phyloP scores from a whole-genome alignment of 1,140 invertebrate genomes.

The Whitmania pigra region DNA sequence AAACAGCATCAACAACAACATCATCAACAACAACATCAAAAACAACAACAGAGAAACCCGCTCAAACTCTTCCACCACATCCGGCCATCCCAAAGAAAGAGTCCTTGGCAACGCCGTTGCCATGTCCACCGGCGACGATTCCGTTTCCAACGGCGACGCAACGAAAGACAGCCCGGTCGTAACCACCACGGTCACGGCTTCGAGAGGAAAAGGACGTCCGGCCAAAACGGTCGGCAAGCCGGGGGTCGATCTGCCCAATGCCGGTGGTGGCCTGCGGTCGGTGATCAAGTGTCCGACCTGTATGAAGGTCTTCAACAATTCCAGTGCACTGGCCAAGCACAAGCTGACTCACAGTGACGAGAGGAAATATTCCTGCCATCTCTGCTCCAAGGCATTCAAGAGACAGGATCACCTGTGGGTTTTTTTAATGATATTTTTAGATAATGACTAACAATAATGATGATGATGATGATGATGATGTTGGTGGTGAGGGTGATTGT shows the following conservation, averaged over 20 bases:
- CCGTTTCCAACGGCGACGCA: neutral
- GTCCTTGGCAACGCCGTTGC: too few species aligned
- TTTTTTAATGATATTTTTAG: conserved; percentile 21
- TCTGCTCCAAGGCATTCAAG: conserved; percentile 94
- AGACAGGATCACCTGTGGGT: conserved; percentile 96
- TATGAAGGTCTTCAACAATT: conserved; percentile 67
- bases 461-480: conserved; percentile 26
- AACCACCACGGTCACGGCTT: neutral
- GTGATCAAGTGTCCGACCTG: conserved; percentile 2
- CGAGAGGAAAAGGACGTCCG: neutral
- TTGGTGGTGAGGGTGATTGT: conserved; percentile 24
- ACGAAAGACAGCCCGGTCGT: neutral
- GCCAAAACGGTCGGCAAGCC: neutral
- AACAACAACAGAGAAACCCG: neutral
- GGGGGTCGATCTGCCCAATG: neutral
- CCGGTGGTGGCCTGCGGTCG: neutral
- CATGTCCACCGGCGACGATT: too few species aligned
- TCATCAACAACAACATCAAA: too few species aligned
- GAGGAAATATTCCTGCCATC: conserved; percentile 81
- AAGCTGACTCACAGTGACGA: conserved; percentile 95
- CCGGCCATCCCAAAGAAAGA: too few species aligned
- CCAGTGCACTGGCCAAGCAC: conserved; percentile 90
- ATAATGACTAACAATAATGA: conserved; percentile 20
- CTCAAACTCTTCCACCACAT: too few species aligned
- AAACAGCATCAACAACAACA: too few species aligned